These are phyloP conservation scores for Meteorus cinctellus DNA, from an alignment of 2,888 invertebrate species.

Conservation along the genomic window DNA sequence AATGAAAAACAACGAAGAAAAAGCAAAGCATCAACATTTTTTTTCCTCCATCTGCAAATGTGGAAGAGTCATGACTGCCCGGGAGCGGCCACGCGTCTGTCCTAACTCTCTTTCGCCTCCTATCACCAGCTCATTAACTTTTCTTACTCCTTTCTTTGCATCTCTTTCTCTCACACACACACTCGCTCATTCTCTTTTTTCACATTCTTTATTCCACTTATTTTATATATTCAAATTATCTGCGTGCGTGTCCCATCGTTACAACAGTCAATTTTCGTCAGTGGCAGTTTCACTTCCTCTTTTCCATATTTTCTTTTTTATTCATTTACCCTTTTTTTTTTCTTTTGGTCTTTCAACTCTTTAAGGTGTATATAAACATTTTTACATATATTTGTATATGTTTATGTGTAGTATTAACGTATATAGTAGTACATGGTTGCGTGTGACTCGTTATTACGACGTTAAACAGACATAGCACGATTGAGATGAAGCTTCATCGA, in stretches of 20 bases:
- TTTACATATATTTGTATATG: conserved; percentile 29
- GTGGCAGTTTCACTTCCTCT: conserved; percentile 41
- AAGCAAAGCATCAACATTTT: background rate
- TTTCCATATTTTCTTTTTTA: conserved; percentile 22
- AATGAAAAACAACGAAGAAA: conserved; percentile 20
- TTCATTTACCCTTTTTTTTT: conserved; percentile 21
- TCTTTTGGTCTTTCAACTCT: background rate
- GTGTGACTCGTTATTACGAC: conserved; percentile 45
- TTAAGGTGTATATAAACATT: conserved; percentile 14
- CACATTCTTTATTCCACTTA: conserved; percentile 12
- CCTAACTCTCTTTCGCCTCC: conserved; percentile 31
- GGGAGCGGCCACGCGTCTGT: conserved; percentile 40
- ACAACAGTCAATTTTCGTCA: conserved; percentile 9
- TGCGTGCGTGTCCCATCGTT: conserved; percentile 38
- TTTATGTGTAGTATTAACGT: conserved; percentile 1
- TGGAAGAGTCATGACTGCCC: conserved; percentile 21
- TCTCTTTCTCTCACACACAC: conserved; percentile 20
- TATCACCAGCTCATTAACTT: conserved; percentile 45
- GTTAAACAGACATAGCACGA: conserved; percentile 39
- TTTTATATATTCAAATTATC: conserved; percentile 29
- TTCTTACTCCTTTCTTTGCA: conserved; percentile 22
- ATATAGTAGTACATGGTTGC: conserved; percentile 31
- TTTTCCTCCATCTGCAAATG: background rate
- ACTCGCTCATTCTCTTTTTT: conserved; percentile 34
- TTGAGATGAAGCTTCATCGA: conserved; percentile 38